Percentiles rank a stretch among this genome's conserved stretches.
These are phyloP conservation scores for Cantharis nigra DNA, from an alignment of 2,888 invertebrate species.

Conservation along the genomic window DNA sequence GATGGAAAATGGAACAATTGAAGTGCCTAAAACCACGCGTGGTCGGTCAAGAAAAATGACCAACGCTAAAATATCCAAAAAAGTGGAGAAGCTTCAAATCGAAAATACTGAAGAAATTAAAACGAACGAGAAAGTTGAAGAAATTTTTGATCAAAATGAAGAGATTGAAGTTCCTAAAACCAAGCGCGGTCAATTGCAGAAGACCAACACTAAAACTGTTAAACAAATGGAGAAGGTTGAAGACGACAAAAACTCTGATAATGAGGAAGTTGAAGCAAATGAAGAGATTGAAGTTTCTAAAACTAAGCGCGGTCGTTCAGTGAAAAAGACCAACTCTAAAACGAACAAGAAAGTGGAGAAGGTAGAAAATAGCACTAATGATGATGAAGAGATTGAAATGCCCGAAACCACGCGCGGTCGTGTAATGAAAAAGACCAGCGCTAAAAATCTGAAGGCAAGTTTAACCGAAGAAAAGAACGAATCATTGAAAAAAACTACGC, in stretches of 20 bases:
- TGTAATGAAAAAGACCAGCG: not conserved
- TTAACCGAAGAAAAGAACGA: not conserved
- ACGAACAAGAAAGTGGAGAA: not conserved
- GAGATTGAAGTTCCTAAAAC: not conserved
- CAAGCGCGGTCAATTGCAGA: not conserved
- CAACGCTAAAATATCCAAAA: not conserved
- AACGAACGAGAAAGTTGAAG: not conserved
- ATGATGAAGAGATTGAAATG: not conserved
- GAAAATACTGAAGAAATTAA: not conserved
- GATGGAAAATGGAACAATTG: too few species aligned
- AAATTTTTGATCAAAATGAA: not conserved
- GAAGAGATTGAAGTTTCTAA: not conserved
- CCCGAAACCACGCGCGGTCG: not conserved
- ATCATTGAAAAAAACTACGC: not conserved
- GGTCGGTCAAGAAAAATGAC: not conserved
- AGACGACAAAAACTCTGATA: not conserved
- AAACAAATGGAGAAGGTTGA: not conserved
- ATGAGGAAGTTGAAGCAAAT: too few species aligned
- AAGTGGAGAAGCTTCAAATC: not conserved
- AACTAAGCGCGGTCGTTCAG: not conserved
- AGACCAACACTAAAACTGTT: not conserved
- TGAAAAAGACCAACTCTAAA: not conserved
- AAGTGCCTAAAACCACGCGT: too few species aligned
- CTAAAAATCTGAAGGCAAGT: not conserved
- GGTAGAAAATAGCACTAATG: not conserved